Evolutionary conservation across 2,797 vertebrate genomes (phyloP), one percentile per base, ranked within the genome.

Genomic region (Rallus crepitans): DNA sequence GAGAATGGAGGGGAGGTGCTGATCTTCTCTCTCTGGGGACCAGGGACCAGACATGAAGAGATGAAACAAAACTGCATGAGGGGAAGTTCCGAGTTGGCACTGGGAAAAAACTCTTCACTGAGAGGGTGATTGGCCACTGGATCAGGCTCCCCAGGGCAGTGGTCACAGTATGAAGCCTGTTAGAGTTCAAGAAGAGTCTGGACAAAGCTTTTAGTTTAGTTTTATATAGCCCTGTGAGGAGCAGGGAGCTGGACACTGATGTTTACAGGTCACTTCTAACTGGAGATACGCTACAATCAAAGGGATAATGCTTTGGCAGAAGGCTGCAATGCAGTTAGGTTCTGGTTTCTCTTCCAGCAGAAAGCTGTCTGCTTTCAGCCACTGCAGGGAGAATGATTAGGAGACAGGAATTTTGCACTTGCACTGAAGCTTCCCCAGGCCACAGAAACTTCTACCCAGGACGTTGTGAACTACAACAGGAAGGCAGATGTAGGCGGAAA

Each of bases 1-100:
- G 11, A 16, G n/a, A 50, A 42, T 0, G 1, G 35, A 69, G 17
- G 17, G 18, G 6, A 82, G 35, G 14, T 50, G 40, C 48, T 52
- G 39, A 48, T 72, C 24, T 52, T 39, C 23, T 37, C 19, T 56
- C 27, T n/a, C 57, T 59, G 48, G 30, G 76, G 28, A 76, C 23
- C n/a, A 68, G 37, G 0, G 1, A 65, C 0, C 2, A 3, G 33
- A 48, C 24, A 15, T 1, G 2, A 48, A 17, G 31, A 81, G 8
- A 23, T 5, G 4, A 12, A 87, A 81, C 24, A 27, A 40, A 73
- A 24, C 13, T 75, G 11, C 2, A 2, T 80, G 21, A 56, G 9
- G 18, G 40, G 12, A 65, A 47, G 24, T 40, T 82, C 17, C 55
- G 48, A 6, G 18, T 1, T 45, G 24, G 7, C 28, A 20, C 21